These are phyloP conservation scores for Manacus vitellinus DNA, from an alignment of 2,113 vertebrate genomes.

Conservation along the genomic window DNA sequence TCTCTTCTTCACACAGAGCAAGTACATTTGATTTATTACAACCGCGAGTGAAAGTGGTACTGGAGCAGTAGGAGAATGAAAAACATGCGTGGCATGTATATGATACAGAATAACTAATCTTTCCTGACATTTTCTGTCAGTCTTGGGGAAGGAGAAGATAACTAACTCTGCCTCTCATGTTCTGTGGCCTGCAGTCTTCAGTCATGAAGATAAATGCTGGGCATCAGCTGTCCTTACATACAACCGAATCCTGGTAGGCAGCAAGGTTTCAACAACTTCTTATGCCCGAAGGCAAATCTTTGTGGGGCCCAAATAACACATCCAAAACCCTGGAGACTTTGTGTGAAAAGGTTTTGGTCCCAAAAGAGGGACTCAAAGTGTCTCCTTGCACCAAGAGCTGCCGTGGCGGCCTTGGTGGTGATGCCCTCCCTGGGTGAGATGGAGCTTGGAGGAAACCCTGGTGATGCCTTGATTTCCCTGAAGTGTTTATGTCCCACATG, in stretches of 20 bases:
- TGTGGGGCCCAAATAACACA: background rate
- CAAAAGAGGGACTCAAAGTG: background rate
- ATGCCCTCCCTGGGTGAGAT: background rate
- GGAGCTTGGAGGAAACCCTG: background rate
- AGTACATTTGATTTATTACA: conserved; percentile 70
- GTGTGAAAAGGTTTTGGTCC: background rate
- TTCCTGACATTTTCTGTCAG: conserved; percentile 74
- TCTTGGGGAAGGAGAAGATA: conserved; percentile 71
- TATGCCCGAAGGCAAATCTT: background rate
- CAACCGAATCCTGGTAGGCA: background rate
- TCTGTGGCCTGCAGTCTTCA: conserved; percentile 60
- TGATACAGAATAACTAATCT: conserved; percentile 74
- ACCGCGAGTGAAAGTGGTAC: conserved; percentile 37
- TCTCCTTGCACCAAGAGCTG: background rate
- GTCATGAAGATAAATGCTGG: conserved; percentile 75
- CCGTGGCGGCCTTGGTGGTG: background rate
- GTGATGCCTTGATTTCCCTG: background rate
- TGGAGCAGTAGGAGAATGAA: conserved; percentile 61
- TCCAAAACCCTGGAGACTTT: background rate
- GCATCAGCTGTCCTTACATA: conserved; percentile 36
- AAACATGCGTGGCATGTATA: conserved; percentile 62
- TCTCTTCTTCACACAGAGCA: conserved; percentile 17
- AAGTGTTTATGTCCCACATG: background rate
- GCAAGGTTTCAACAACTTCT: background rate
- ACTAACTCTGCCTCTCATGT: conserved; percentile 64